Conservation (phyloP, 2,113 vertebrate species). For the Raja brachyura region DNA sequence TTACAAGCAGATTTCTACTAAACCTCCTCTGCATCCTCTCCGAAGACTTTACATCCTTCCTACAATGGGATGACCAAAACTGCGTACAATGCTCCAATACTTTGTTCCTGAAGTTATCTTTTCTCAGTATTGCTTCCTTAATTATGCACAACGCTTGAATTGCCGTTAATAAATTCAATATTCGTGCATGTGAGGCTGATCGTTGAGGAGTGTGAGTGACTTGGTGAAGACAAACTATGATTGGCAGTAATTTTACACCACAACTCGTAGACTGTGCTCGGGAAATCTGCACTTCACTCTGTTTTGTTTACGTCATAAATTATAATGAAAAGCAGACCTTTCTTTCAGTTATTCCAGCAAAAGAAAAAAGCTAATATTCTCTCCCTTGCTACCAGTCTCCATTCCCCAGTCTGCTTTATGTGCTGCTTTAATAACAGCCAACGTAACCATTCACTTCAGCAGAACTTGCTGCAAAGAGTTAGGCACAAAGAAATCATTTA, state of each 20-base stretch:
- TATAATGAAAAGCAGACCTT: neutral
- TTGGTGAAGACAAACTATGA: neutral
- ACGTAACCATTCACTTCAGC: neutral
- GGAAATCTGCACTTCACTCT: neutral
- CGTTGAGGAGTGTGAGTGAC: neutral
- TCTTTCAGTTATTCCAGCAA: neutral
- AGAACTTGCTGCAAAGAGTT: neutral
- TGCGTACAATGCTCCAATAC: too few species aligned
- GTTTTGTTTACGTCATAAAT: neutral
- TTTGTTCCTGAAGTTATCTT: neutral
- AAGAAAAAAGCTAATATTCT: neutral
- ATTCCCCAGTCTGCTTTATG: neutral
- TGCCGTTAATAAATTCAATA: neutral
- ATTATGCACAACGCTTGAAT: neutral
- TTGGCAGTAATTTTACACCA: neutral
- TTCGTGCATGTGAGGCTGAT: neutral
- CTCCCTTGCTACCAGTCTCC: neutral
- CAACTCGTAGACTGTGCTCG: neutral
- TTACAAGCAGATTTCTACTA: too few species aligned
- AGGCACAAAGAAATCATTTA: neutral
- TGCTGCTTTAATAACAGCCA: neutral
- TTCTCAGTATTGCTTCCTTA: neutral
- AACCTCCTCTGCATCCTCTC: too few species aligned
- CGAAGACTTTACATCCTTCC: too few species aligned
- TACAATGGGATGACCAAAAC: too few species aligned